Conservation (phyloP, 2,797 vertebrate genomes). For the Dallia pectoralis region DNA sequence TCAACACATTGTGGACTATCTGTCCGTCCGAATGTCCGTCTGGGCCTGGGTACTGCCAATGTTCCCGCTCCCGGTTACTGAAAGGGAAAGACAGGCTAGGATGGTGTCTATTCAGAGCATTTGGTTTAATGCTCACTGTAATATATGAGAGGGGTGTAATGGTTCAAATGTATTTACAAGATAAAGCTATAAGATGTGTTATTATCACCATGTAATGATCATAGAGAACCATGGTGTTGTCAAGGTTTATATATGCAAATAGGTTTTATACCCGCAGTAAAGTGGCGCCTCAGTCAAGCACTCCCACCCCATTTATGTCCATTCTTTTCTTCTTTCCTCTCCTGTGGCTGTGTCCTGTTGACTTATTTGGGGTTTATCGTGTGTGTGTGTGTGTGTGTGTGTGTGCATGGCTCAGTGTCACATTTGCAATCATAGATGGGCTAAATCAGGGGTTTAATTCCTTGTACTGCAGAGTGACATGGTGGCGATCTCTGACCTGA, state of each 20-base stretch:
- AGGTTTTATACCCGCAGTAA: too few species aligned
- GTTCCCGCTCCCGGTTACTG: conserved; percentile 28
- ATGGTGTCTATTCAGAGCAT: neutral
- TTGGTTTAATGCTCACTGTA: neutral
- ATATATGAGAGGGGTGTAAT: neutral
- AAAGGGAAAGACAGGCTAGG: conserved; percentile 15
- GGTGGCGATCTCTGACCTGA: neutral
- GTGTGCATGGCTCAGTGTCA: neutral
- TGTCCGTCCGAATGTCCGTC: neutral
- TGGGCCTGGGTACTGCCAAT: conserved; percentile 1
- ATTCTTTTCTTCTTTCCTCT: too few species aligned
- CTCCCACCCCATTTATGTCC: too few species aligned
- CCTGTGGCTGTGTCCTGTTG: neutral
- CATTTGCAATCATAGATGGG: neutral
- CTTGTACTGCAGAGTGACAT: neutral
- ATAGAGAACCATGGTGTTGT: neutral
- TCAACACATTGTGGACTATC: neutral
- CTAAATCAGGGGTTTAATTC: neutral
- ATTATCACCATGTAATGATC: neutral
- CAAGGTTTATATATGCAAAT: neutral
- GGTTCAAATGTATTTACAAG: neutral
- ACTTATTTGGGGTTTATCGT: too few species aligned
- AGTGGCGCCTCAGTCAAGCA: neutral
- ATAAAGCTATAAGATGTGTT: neutral
- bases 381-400: neutral